phyloP scores from a whole-genome alignment of 2,113 vertebrate genomes.

The Toxotes jaculatrix region DNA sequence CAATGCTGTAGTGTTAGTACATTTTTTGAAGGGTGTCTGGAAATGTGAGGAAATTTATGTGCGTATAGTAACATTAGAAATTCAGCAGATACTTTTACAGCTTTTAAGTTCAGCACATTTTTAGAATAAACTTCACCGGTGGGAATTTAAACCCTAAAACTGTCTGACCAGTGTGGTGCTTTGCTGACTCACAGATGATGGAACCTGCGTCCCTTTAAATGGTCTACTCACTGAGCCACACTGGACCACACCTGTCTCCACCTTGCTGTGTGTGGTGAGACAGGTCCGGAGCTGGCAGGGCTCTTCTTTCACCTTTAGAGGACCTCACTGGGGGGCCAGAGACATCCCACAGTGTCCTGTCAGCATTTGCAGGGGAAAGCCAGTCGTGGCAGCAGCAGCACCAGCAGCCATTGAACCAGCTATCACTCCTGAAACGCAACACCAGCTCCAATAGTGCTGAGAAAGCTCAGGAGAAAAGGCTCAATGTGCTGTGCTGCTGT shows the following conservation, averaged over 20 bases:
- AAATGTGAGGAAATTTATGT: constrained; percentile 23
- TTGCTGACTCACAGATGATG: constrained; percentile 51
- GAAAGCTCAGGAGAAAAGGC: constrained; percentile 54
- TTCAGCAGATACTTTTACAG: not conserved
- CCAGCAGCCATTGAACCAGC: constrained; percentile 51
- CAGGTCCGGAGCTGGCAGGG: constrained; percentile 22
- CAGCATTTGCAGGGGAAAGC: constrained; percentile 69
- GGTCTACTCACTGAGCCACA: constrained; percentile 28
- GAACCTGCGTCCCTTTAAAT: constrained; percentile 47
- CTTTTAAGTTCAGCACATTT: constrained; percentile 16
- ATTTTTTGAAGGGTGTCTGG: constrained; percentile 25
- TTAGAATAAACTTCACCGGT: not conserved
- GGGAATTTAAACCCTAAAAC: not conserved
- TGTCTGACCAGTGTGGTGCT: not conserved
- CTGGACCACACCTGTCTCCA: constrained; percentile 56
- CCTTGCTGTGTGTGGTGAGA: constrained; percentile 24
- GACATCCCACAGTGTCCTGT: constrained; percentile 61
- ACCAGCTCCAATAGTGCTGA: constrained; percentile 80
- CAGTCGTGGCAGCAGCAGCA: constrained; percentile 45
- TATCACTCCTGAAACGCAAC: constrained; percentile 75
- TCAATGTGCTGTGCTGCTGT: constrained; percentile 26
- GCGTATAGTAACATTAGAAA: constrained; percentile 13
- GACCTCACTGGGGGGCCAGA: constrained; percentile 31
- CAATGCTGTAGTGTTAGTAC: constrained; percentile 13
- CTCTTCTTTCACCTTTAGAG: constrained; percentile 45